phyloP scores from a whole-genome alignment of 2,113 vertebrate species.

The Falcunculus frontatus region DNA sequence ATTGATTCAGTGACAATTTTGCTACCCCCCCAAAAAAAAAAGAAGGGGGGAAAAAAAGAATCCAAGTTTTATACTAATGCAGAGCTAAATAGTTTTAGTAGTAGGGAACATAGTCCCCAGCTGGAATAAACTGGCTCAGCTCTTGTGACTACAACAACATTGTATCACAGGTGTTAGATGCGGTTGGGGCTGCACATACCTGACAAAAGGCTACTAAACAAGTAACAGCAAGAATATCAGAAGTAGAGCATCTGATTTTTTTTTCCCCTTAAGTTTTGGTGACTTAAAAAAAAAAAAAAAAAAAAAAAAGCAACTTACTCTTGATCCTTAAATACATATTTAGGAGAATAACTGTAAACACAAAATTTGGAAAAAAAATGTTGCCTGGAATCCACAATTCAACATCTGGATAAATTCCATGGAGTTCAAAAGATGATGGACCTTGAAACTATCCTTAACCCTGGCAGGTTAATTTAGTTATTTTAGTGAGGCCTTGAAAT shows the following conservation, averaged over 20 bases:
- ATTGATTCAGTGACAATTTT: neutral
- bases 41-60: fast-evolving
- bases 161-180: neutral
- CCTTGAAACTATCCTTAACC: neutral
- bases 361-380: neutral
- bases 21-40: neutral
- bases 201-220: neutral
- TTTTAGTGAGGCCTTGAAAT: neutral
- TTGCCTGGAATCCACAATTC: neutral
- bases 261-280: neutral
- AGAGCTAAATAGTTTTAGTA: neutral
- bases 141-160: neutral
- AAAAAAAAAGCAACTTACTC: neutral
- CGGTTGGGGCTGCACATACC: neutral
- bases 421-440: neutral
- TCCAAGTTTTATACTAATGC: neutral
- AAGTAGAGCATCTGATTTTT: neutral
- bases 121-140: neutral
- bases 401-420: neutral
- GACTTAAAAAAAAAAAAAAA: too few species aligned
- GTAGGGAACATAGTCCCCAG: neutral
- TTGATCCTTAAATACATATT: neutral
- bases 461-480: neutral
- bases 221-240: neutral
- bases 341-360: neutral